Evolutionary conservation across 1,140 invertebrate genomes (phyloP), one percentile per base, ranked within the genome.

Genomic region (Leguminivora glycinivorella): DNA sequence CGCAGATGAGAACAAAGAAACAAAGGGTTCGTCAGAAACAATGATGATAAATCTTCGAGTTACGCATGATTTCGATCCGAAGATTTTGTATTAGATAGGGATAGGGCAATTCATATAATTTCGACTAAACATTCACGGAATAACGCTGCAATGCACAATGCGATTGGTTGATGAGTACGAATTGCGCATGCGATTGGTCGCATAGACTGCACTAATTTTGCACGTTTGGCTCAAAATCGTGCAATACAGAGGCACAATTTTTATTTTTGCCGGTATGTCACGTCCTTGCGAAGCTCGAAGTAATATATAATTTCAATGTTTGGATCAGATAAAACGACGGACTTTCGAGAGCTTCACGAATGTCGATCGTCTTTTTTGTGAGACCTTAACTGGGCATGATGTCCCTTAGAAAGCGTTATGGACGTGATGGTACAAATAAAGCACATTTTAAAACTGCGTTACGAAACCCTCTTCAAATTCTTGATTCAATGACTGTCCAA

Each of bases 381-480:
- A 63, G 26, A 17, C 25, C 26, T 34, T 17, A 63, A 17, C 26
- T 63, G 58, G 58, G 17, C 29, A 63, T 63, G 4, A 63, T 63
- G 58, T 29, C 58, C 58, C 34, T 29, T 63, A 63, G 58, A 63
- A 63, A 63, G 58, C 26, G 58, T 2, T 24, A 2, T 7, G 58
- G 25, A 63, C 58, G 58, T 63, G 58, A 63, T 34, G 58, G 17
- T 63, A 63, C 58, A n/a, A 29, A 34, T 31, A 63, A 63, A 63
- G 58, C n/a, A 63, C 58, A n/a, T 63, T 63, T 17, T 4, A 29
- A 14, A 12, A 26, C 58, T 63, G 31, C 58, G 25, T 63, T 63
- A 7, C 58, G 14, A 63, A 63, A 63, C 47, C 17, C 47, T 52
- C 17, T n/a, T 29, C 58, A 31, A 63, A 63, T 63, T 24, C 26